Conservation (phyloP, 2,888 invertebrate genomes). For the Automeris io region DNA sequence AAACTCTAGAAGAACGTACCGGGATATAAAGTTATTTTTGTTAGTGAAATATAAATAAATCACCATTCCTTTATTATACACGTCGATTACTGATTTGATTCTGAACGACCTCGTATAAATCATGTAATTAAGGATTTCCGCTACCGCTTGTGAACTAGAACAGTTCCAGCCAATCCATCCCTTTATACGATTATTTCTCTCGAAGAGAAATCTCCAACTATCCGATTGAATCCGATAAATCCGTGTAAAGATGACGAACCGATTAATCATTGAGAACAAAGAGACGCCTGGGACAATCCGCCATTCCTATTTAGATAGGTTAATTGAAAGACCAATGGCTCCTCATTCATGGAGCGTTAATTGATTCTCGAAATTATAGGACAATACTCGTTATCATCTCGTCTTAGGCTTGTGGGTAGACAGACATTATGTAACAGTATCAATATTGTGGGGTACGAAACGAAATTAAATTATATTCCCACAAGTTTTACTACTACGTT, state of each 20-base stretch:
- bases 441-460: no score
- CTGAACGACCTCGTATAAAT: no score
- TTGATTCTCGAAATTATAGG: not conserved
- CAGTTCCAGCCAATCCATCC: not conserved
- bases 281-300: not conserved
- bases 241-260: slow-evolving; percentile 18
- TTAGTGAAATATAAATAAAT: no score
- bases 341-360: not conserved
- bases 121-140: no score
- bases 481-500: no score
- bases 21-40: no score
- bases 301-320: not conserved
- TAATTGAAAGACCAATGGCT: not conserved
- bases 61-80: no score
- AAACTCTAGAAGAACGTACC: no score
- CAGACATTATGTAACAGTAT: no score
- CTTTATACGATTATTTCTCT: slow-evolving; percentile 8
- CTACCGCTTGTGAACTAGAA: not conserved
- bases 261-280: slow-evolving; percentile 16
- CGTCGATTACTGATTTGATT: no score
- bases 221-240: slow-evolving; percentile 24
- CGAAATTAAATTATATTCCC: no score
- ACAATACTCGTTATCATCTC: not conserved
- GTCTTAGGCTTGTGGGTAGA: no score
- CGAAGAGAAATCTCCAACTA: slow-evolving; percentile 7